Evolutionary conservation across 2,797 vertebrate species (phyloP).

Genomic region (Rousettus madagascariensis): DNA sequence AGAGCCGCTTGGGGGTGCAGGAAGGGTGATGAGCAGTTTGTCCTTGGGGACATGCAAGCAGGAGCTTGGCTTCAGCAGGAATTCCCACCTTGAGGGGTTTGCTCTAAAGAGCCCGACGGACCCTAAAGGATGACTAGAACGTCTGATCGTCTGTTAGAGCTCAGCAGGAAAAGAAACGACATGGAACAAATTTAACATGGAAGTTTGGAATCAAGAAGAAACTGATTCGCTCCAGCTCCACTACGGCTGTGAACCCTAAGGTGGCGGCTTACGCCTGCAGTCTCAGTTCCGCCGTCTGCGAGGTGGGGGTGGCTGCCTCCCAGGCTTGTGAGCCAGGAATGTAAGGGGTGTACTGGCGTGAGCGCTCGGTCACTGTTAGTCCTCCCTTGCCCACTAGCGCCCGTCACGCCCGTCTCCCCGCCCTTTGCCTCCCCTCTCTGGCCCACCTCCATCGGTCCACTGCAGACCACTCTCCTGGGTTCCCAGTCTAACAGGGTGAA

Average conservation of each 20-base stretch:
- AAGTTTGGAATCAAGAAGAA: neutral
- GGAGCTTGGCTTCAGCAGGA: neutral
- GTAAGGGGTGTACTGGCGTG: fast-evolving
- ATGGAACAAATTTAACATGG: neutral
- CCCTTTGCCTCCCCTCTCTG: neutral
- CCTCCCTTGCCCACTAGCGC: neutral
- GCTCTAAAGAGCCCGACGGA: neutral
- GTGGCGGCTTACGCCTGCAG: fast-evolving
- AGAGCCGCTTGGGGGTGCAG: neutral
- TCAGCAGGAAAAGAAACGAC: fast-evolving
- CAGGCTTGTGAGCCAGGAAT: neutral
- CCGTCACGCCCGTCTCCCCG: neutral
- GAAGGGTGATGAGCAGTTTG: neutral
- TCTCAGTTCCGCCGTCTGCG: neutral
- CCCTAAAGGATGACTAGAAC: no score
- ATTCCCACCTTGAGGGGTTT: neutral
- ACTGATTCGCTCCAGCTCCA: fast-evolving
- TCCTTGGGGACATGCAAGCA: neutral
- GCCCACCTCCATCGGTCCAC: fast-evolving
- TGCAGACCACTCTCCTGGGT: fast-evolving
- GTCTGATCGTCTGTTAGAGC: neutral
- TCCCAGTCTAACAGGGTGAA: fast-evolving
- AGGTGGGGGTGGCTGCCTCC: neutral
- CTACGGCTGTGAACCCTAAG: neutral
- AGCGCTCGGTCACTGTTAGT: fast-evolving